Evolutionary conservation across 1,140 invertebrate genomes (phyloP).

Genomic region (Drosophila parvula): DNA sequence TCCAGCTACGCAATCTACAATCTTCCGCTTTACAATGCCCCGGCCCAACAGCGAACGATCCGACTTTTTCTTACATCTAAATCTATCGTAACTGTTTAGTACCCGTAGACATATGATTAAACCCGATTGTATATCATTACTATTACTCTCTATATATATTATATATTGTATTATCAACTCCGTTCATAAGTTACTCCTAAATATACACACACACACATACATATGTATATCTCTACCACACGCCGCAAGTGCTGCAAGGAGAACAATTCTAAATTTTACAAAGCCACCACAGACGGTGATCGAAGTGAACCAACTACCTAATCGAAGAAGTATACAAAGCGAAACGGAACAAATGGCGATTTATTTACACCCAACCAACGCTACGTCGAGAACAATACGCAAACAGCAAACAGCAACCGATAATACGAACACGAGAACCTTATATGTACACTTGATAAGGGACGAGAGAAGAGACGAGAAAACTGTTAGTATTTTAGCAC

Average conservation of each 20-base stretch:
- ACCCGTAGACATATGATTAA: slow-evolving; percentile 66
- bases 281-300: slow-evolving; percentile 32
- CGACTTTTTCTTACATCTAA: slow-evolving; percentile 24
- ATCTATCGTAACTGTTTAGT: slow-evolving; percentile 51
- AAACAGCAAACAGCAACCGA: slow-evolving; percentile 27
- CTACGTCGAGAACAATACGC: slow-evolving; percentile 44
- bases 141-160: slow-evolving; percentile 52
- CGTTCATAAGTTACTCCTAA: slow-evolving; percentile 40
- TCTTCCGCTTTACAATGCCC: slow-evolving; percentile 41
- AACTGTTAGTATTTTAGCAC: slow-evolving; percentile 83
- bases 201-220: slow-evolving; percentile 7
- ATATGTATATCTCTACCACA: slow-evolving; percentile 24
- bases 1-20: slow-evolving; percentile 39
- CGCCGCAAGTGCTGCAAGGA: slow-evolving; percentile 64
- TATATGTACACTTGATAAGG: slow-evolving; percentile 19
- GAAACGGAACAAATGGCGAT: slow-evolving; percentile 49
- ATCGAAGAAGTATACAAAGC: slow-evolving; percentile 69
- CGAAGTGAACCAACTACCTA: slow-evolving; percentile 74
- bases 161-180: slow-evolving; percentile 56
- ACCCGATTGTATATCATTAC: slow-evolving; percentile 61
- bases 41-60: slow-evolving; percentile 19
- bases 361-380: slow-evolving; percentile 60
- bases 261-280: slow-evolving; percentile 74
- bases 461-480: slow-evolving; percentile 45
- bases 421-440: slow-evolving; percentile 2